phyloP scores from a whole-genome alignment of 2,113 vertebrate genomes.

The Silurus asotus region DNA sequence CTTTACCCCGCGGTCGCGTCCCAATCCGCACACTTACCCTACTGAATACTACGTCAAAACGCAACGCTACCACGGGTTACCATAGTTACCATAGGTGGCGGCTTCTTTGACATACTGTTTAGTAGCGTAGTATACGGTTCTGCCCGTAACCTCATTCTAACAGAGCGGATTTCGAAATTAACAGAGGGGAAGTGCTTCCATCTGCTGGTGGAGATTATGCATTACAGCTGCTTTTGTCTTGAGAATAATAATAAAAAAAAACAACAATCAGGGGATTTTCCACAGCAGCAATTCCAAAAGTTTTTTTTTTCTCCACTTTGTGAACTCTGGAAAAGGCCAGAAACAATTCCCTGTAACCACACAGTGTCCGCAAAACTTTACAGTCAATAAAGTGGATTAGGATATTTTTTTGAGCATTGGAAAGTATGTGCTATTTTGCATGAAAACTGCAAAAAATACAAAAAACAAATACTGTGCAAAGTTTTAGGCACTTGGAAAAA shows the following conservation, averaged over 20 bases:
- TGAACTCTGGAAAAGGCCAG: slow-evolving; percentile 3
- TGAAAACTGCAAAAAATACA: background rate
- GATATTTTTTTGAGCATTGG: background rate
- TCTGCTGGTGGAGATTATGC: slow-evolving; percentile 65
- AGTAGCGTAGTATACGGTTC: slow-evolving; percentile 18
- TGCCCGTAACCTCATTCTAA: slow-evolving; percentile 23
- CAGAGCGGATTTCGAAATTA: slow-evolving; percentile 41
- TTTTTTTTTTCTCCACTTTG: background rate
- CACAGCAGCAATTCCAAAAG: background rate
- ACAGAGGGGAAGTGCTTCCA: slow-evolving; percentile 71
- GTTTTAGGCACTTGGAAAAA: too few relatives aligned
- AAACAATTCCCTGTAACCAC: background rate
- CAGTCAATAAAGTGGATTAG: background rate
- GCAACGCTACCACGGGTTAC: slow-evolving; percentile 18
- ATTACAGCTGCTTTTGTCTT: background rate
- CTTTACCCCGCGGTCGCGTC: slow-evolving; percentile 18
- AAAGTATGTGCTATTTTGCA: background rate
- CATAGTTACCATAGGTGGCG: slow-evolving; percentile 28
- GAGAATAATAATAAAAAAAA: background rate
- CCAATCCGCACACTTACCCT: slow-evolving; percentile 18
- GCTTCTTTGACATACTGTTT: background rate
- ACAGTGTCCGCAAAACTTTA: background rate
- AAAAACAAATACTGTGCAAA: too few relatives aligned
- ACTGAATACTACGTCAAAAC: background rate
- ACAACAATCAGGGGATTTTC: slow-evolving; percentile 3